phyloP scores from a whole-genome alignment of 2,888 invertebrate species.

The Eledona agricola region DNA sequence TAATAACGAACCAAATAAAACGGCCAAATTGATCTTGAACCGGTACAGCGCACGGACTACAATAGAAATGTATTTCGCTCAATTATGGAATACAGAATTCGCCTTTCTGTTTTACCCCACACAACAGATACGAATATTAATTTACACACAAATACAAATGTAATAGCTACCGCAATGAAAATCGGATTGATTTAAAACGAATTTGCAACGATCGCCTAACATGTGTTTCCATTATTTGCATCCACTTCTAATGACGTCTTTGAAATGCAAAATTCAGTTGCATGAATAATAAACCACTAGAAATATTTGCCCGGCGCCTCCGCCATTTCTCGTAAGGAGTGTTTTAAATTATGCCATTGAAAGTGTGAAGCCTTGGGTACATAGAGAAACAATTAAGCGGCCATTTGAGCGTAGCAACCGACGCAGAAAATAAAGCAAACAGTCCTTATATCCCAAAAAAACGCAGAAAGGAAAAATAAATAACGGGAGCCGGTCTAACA shows the following conservation, averaged over 20 bases:
- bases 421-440: slow-evolving; percentile 38
- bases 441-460: slow-evolving; percentile 37
- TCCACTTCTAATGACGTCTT: slow-evolving; percentile 14
- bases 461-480: slow-evolving; percentile 41
- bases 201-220: slow-evolving; percentile 13
- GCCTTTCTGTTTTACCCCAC: too few species aligned
- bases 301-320: too few species aligned
- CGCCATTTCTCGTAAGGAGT: slow-evolving; percentile 1
- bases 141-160: slow-evolving; percentile 1
- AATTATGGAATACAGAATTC: too few species aligned
- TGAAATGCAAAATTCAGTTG: slow-evolving; percentile 7
- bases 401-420: slow-evolving; percentile 25
- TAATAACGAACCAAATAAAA: neutral
- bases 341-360: neutral
- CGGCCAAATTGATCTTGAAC: neutral
- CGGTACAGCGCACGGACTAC: too few species aligned
- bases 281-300: slow-evolving; percentile 2
- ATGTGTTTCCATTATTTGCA: slow-evolving; percentile 10
- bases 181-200: slow-evolving; percentile 7
- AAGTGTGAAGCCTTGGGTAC: neutral
- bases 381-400: slow-evolving; percentile 30
- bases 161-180: slow-evolving; percentile 1
- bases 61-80: too few species aligned
- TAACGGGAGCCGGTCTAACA: slow-evolving; percentile 41
- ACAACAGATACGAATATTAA: neutral